phyloP scores from a whole-genome alignment of 2,888 invertebrate genomes.

The Oscheius sp. region DNA sequence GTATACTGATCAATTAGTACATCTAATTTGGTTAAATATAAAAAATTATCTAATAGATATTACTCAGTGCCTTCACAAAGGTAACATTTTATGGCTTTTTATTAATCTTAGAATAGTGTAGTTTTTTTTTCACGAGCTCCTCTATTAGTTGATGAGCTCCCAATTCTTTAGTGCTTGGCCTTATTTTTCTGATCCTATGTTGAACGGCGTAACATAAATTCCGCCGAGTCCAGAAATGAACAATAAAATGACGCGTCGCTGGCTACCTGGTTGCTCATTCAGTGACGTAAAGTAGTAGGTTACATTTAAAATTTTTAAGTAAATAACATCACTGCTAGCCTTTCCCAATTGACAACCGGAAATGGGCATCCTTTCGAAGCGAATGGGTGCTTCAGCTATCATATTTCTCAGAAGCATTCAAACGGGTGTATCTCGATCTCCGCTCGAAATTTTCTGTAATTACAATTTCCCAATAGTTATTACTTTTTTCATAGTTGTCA shows the following conservation, averaged over 20 bases:
- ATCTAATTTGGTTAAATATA: no score
- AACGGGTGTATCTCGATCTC: slow-evolving; percentile 17
- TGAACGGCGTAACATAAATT: no score
- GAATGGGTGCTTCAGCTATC: slow-evolving; percentile 31
- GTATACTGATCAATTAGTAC: no score
- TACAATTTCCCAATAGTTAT: neutral
- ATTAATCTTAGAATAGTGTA: no score
- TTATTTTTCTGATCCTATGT: no score
- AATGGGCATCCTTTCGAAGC: slow-evolving; percentile 32
- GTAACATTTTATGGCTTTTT: no score
- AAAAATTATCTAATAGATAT: no score
- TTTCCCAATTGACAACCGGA: slow-evolving; percentile 29
- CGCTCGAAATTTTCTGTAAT: neutral
- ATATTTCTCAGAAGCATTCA: slow-evolving; percentile 29
- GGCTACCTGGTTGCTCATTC: neutral
- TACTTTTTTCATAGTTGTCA: neutral
- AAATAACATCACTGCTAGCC: slow-evolving; percentile 15
- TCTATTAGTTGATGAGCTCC: no score
- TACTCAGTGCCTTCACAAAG: no score
- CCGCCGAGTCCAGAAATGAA: neutral
- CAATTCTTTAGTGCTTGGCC: no score
- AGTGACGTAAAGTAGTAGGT: slow-evolving; percentile 6
- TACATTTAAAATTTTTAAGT: slow-evolving; percentile 14
- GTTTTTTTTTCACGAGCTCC: no score
- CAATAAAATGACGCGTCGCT: no score